Conservation (phyloP, 2,888 invertebrate genomes). For the Synanthedon myopaeformis region DNA sequence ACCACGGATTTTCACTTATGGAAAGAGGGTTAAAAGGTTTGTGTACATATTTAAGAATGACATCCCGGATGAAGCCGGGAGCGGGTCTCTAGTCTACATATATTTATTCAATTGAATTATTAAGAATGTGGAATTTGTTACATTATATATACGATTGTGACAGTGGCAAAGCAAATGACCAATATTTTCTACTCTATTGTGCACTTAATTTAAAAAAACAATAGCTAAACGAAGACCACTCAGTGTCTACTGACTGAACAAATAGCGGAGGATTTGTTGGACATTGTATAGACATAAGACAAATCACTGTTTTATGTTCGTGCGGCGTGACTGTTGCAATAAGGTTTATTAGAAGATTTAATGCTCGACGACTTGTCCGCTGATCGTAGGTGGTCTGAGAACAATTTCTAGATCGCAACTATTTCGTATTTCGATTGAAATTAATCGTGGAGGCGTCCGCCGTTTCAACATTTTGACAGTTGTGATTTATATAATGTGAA, state of each 20-base stretch:
- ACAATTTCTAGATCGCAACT: constrained; percentile 1
- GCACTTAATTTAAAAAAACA: too few species aligned
- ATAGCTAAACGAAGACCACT: too few species aligned
- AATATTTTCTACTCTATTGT: too few species aligned
- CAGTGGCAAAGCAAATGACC: too few species aligned
- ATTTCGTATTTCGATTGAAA: constrained; percentile 1
- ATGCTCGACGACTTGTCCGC: neutral
- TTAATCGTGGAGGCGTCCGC: neutral
- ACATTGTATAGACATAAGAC: neutral
- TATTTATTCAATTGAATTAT: too few species aligned
- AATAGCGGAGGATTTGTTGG: neutral
- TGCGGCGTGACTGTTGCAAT: neutral
- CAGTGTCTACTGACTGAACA: neutral
- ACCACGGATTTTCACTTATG: too few species aligned
- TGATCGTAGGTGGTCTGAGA: constrained; percentile 2
- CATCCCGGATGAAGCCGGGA: too few species aligned
- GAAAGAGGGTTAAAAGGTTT: too few species aligned
- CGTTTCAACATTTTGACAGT: neutral
- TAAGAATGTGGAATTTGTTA: too few species aligned
- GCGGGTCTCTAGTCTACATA: too few species aligned
- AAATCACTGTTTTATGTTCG: neutral
- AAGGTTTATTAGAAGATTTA: neutral
- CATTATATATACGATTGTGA: too few species aligned
- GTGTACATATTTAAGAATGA: too few species aligned
- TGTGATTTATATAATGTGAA: neutral